A percentile compares a stretch with the other conserved stretches of the same genome.
These are phyloP conservation scores for Sparidentex hasta DNA, from an alignment of 2,797 vertebrate genomes.

Conservation along the genomic window DNA sequence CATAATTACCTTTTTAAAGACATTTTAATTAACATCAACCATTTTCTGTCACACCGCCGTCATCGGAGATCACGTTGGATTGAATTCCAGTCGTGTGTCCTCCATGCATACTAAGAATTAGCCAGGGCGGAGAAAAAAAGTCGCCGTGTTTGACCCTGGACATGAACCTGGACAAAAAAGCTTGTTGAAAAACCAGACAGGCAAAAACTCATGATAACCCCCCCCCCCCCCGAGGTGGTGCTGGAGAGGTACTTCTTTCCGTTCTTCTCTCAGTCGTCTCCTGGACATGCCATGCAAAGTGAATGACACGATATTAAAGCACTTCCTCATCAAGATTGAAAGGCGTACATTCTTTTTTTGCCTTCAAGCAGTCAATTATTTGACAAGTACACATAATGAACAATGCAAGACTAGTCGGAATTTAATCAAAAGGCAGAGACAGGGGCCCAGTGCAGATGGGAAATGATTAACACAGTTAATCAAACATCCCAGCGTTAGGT, in stretches of 20 bases:
- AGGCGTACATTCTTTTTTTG: conserved; percentile 76
- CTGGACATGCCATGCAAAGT: conserved; percentile 74
- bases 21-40: conserved; percentile 29
- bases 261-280: conserved; percentile 51
- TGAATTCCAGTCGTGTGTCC: conserved; percentile 36
- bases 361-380: conserved; percentile 86
- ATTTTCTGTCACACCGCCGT: conserved; percentile 6
- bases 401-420: conserved; percentile 84
- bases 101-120: conserved; percentile 25
- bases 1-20: conserved; percentile 49
- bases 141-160: conserved; percentile 66
- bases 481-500: conserved; percentile 83
- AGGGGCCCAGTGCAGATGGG: conserved; percentile 81
- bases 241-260: conserved; percentile 30
- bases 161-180: conserved; percentile 47
- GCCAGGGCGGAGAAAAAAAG: conserved; percentile 14
- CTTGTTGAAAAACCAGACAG: conserved; percentile 63
- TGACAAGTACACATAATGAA: conserved; percentile 87
- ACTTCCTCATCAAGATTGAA: conserved; percentile 84
- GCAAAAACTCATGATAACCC: conserved; percentile 71
- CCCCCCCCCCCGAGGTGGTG: conserved; percentile 38
- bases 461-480: conserved; percentile 87
- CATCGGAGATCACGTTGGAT: conserved; percentile 25
- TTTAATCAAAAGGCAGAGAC: conserved; percentile 85
- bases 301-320: conserved; percentile 84